Percentiles rank a stretch among this genome's conserved stretches.
These are phyloP conservation scores for Lepus europaeus DNA, from an alignment of 2,113 vertebrate species.

Conservation along the genomic window DNA sequence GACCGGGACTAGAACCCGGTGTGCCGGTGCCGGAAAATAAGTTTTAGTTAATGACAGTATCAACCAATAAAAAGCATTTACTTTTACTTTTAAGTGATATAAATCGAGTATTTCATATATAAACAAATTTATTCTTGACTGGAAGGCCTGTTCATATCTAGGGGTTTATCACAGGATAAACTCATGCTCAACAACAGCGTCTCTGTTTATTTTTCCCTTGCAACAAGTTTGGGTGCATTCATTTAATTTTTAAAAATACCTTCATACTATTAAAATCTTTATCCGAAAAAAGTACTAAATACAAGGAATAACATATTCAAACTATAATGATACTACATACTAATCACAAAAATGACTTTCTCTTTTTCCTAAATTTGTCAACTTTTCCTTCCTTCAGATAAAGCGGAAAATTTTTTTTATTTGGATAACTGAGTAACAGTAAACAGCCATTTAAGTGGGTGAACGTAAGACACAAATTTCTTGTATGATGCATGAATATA, in stretches of 20 bases:
- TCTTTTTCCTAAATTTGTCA: conserved; percentile 43
- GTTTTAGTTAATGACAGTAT: conserved; percentile 45
- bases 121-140: conserved; percentile 20
- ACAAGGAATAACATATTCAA: conserved; percentile 4
- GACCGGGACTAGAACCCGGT: too few relatives aligned
- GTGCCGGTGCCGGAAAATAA: too few relatives aligned
- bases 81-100: background rate
- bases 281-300: conserved; percentile 62
- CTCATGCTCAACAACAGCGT: background rate
- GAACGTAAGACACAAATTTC: background rate
- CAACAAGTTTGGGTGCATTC: background rate
- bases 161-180: background rate
- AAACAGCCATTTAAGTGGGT: background rate
- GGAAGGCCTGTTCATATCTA: background rate
- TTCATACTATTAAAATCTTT: conserved; percentile 43
- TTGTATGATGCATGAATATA: background rate
- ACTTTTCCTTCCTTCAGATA: conserved; percentile 2
- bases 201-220: conserved; percentile 38
- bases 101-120: conserved; percentile 29
- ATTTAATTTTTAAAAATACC: conserved; percentile 44
- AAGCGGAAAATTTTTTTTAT: conserved; percentile 20
- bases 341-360: conserved; percentile 26
- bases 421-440: background rate
- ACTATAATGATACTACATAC: background rate
- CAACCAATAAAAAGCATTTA: conserved; percentile 47